These are phyloP conservation scores for Chauna torquata DNA, from an alignment of 2,113 vertebrate species.

Conservation along the genomic window DNA sequence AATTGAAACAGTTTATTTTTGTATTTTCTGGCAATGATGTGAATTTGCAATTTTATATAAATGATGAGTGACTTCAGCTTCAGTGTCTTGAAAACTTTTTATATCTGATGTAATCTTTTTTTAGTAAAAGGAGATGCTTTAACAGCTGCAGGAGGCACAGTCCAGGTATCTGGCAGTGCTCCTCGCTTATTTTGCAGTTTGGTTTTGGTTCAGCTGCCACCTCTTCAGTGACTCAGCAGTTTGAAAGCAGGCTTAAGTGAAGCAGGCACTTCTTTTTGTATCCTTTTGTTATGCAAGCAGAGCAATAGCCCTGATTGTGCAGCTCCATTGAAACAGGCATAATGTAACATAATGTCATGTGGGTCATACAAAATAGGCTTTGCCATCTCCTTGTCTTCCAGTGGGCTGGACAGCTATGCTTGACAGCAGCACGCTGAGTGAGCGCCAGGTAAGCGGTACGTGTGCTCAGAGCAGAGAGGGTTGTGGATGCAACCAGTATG, in stretches of 20 bases:
- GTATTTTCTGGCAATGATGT: neutral
- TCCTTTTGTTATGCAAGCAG: slow-evolving; percentile 19
- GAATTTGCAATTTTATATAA: neutral
- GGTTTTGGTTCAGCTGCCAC: slow-evolving; percentile 33
- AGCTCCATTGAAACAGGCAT: slow-evolving; percentile 6
- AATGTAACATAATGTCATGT: neutral
- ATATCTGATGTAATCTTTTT: neutral
- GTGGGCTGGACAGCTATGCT: neutral
- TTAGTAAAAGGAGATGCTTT: neutral
- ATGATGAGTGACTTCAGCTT: neutral
- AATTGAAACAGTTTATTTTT: neutral
- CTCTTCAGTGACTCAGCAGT: slow-evolving; percentile 31
- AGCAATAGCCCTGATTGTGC: slow-evolving; percentile 2
- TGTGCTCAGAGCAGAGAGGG: neutral
- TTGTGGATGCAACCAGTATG: neutral
- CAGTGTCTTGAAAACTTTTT: neutral
- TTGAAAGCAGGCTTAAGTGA: neutral
- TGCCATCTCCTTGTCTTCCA: neutral
- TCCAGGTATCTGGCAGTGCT: neutral
- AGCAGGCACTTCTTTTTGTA: slow-evolving; percentile 21
- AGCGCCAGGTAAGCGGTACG: neutral
- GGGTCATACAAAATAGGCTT: neutral
- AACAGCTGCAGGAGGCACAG: neutral
- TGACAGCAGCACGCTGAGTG: neutral
- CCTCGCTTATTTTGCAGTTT: slow-evolving; percentile 21